These are phyloP conservation scores for Eristalis tenax DNA, from an alignment of 2,888 invertebrate genomes.

Conservation along the genomic window DNA sequence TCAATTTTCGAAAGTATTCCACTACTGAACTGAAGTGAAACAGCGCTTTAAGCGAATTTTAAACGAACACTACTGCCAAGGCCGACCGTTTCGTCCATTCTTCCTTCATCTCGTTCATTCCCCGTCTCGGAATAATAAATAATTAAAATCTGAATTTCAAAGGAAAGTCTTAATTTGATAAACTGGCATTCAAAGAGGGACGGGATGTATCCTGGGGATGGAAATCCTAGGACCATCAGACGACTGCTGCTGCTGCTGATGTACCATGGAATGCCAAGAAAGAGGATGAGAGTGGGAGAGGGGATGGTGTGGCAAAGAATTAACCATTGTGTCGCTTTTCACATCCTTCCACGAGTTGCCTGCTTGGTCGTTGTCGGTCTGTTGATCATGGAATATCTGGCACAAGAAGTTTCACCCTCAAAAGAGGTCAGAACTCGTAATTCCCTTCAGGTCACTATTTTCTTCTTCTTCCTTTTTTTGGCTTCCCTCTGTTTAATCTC, in stretches of 20 bases:
- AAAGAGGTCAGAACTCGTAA: neutral
- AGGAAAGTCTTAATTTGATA: conserved; percentile 24
- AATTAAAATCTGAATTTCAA: conserved; percentile 6
- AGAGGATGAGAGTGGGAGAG: neutral
- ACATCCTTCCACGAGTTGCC: neutral
- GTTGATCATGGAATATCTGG: neutral
- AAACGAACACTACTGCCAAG: neutral
- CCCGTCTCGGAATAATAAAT: neutral
- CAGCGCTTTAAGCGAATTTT: neutral
- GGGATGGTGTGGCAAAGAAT: neutral
- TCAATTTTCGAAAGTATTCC: neutral
- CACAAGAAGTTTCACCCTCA: neutral
- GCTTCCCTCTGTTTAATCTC: neutral
- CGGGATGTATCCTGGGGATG: neutral
- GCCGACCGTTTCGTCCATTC: neutral
- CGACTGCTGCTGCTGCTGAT: neutral
- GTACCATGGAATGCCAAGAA: neutral
- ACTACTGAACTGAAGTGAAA: neutral
- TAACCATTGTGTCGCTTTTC: neutral
- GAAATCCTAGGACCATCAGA: neutral
- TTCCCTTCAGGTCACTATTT: neutral
- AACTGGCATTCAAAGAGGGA: conserved; percentile 23
- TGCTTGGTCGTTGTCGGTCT: neutral
- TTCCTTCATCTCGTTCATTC: neutral
- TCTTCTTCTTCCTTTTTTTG: neutral